Base-by-base conservation (phyloP, 2,888 invertebrate genomes). In the Melinaea marsaeus region DNA sequence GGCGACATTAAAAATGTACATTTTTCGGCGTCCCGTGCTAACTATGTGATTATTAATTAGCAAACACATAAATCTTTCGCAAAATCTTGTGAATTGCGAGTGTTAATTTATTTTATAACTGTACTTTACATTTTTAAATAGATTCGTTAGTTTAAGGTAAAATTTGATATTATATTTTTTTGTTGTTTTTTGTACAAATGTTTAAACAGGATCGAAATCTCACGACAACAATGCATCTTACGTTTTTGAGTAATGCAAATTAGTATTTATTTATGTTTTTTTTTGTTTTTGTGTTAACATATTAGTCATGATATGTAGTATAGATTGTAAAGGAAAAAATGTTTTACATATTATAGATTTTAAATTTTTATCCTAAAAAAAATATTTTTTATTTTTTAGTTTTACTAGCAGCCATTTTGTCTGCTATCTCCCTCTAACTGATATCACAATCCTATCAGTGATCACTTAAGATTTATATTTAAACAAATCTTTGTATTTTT, bases 1-100 rank as follows among this genome's bases (percentile, higher is more conserved):
- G 22, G 13, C 48, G 3, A 37, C 7, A 6, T 37, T 37, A 37
- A 13, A 13, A 13, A 63, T 48, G 60, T 32, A 33, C 33, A 47
- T 58, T 34, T n/a, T 35, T 22, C 5, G 22, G 22, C 13, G 46
- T 33, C 9, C 55, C 37, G 42, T 58, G 57, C 57, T 34, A 33
- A 58, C 54, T 56, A 22, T 58, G 55, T 37, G 48, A 47, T 42
- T 5, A n/a, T 45, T 65, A 67, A 65, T 65, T 63, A 59, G 57
- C 57, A 63, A 65, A 65, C 63, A 65, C 58, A 61, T 64, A 67
- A 61, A 61, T 60, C 55, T 48, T 58, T 60, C 60, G 61, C 37
- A 58, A 35, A 56, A n/a, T 47, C 13, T 58, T 62, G 68, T 62
- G 47, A 63, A 65, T 60, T 68, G 58, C n/a, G 60, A 57, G 63